Evolutionary conservation across 35 echinoderm and acorn worm species (phyloP), one percentile per base, ranked within the genome.

Genomic region (Hemicentrotus pulcherrimus): DNA sequence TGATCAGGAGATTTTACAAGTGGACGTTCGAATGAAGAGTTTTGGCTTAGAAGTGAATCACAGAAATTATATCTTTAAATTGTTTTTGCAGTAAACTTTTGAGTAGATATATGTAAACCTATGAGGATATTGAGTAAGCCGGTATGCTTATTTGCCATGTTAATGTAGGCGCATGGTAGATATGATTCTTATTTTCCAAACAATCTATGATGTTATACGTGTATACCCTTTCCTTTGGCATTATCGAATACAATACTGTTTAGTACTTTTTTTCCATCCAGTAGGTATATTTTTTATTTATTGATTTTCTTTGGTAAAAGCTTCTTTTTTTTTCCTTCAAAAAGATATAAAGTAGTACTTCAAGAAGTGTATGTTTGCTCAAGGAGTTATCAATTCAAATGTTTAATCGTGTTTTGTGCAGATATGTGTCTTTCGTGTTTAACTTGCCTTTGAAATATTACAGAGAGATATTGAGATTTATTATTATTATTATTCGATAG

Each of bases 381-480:
- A 78, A 78, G 65, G 65, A 78, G 65, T 78, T 15, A 28, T 22
- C n/a, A n/a, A 28, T 24, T 78, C 65, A 78, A 28, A 28, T 78
- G 65, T 41, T 41, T 78, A 78, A 78, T 78, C 24, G 5, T 78
- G 65, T 78, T 78, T 78, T 78, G 22, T 78, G 65, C 28, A 14
- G 52, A 2, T 14, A 59, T 55, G 12, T 70, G 65, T 78, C 65
- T 78, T 78, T 78, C 65, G 65, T 78, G 65, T 78, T 22, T 28
- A 78, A 78, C 65, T 78, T 78, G 65, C 65, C 65, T 78, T 78
- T 78, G 65, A 78, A 78, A 78, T 78, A 78, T 70, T 78, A 78
- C 65, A 78, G 65, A 78, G 65, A 78, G 65, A 78, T 78, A 28
- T 78, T 28, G 28, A 28, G 65, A 78, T 78, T 24, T n/a, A 78